These are phyloP conservation scores for Sarcoramphus papa DNA, from an alignment of 2,797 vertebrate genomes.

Conservation along the genomic window DNA sequence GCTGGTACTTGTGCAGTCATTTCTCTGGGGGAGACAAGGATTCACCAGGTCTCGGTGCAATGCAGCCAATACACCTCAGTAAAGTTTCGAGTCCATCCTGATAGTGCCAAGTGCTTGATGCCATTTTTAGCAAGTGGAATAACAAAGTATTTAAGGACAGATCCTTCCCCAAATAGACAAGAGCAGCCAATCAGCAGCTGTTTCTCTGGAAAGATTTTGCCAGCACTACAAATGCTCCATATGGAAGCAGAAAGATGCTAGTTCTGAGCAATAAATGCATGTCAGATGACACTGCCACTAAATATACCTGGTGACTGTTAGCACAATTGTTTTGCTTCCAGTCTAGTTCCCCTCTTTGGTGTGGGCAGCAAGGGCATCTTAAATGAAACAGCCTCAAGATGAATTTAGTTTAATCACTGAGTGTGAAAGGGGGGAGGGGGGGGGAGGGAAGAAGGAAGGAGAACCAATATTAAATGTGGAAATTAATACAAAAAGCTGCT, in stretches of 20 bases:
- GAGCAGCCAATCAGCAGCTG: constrained; percentile 46
- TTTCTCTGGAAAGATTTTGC: constrained; percentile 57
- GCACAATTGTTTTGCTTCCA: constrained; percentile 64
- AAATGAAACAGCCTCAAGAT: neutral
- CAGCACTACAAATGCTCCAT: constrained; percentile 15
- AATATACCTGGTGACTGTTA: constrained; percentile 71
- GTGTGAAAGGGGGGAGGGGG: neutral
- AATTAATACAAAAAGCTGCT: constrained; percentile 55
- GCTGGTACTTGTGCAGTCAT: neutral
- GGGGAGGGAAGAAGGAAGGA: neutral
- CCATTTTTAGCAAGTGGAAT: constrained; percentile 36
- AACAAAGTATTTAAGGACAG: constrained; percentile 38
- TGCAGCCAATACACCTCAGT: neutral
- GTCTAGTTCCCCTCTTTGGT: constrained; percentile 40
- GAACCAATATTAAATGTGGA: constrained; percentile 19
- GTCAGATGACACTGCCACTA: constrained; percentile 55
- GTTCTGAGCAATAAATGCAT: constrained; percentile 62
- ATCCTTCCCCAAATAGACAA: constrained; percentile 36
- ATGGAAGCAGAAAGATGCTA: constrained; percentile 23
- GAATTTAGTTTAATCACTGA: neutral
- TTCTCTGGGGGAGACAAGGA: neutral
- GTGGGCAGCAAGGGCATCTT: neutral
- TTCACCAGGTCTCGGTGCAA: neutral
- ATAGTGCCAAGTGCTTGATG: neutral
- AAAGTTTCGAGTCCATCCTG: neutral